These are phyloP conservation scores for Ferdinandea cuprea DNA, from an alignment of 2,888 invertebrate species.

Conservation along the genomic window DNA sequence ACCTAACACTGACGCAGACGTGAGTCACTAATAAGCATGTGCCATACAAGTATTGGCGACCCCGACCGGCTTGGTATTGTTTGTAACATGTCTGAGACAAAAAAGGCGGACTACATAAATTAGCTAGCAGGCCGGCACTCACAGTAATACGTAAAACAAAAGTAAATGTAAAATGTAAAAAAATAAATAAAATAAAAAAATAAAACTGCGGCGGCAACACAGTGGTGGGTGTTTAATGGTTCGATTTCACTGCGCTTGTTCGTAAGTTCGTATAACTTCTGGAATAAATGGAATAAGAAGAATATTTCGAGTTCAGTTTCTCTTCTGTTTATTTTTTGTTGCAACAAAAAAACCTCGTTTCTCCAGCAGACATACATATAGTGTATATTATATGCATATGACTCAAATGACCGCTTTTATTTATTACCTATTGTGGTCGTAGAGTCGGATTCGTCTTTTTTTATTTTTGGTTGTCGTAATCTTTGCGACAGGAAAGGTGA, in stretches of 20 bases:
- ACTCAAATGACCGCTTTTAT: slow-evolving; percentile 46
- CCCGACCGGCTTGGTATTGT: slow-evolving; percentile 1
- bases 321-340: slow-evolving; percentile 19
- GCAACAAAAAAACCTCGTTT: slow-evolving; percentile 13
- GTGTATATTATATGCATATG: no score
- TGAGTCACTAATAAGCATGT: slow-evolving; percentile 53
- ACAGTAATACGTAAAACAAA: slow-evolving; percentile 28
- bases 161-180: slow-evolving; percentile 30
- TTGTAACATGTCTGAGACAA: slow-evolving; percentile 32
- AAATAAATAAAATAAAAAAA: no score
- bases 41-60: slow-evolving; percentile 29
- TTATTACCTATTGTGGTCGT: slow-evolving; percentile 19
- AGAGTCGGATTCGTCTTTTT: background rate
- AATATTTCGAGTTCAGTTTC: slow-evolving; percentile 32
- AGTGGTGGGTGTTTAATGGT: slow-evolving; percentile 48
- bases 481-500: slow-evolving; percentile 16
- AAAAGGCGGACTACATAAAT: slow-evolving; percentile 23
- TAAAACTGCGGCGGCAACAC: slow-evolving; percentile 8
- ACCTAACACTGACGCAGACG: slow-evolving; percentile 17
- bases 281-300: background rate
- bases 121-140: slow-evolving; percentile 13
- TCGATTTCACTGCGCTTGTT: slow-evolving; percentile 51
- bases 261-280: slow-evolving; percentile 42
- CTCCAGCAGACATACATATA: slow-evolving; percentile 11
- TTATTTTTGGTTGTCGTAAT: slow-evolving; percentile 4